A percentile compares a stretch with the other conserved stretches of the same genome.
Conservation (phyloP, 2,113 vertebrate species). For the Cardinalis cardinalis region DNA sequence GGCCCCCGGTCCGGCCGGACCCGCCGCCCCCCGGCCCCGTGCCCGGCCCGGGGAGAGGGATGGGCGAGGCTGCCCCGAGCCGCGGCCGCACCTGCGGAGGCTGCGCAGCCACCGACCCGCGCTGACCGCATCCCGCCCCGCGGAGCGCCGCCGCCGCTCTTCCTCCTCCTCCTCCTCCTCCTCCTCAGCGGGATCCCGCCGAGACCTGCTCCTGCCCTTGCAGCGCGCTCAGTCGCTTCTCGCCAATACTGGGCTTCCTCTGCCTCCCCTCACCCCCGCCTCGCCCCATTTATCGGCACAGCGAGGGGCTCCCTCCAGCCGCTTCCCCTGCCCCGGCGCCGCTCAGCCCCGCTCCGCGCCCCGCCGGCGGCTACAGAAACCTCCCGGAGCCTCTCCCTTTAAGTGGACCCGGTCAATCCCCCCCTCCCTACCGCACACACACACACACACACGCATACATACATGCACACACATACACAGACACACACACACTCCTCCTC, state of each 20-base stretch:
- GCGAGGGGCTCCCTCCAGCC: conserved; percentile 18
- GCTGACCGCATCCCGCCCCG: conserved; percentile 22
- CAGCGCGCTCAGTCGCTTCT: neutral
- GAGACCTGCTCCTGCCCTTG: conserved; percentile 50
- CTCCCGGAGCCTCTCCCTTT: conserved; percentile 59
- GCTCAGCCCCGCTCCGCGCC: conserved; percentile 1
- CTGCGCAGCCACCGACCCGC: neutral
- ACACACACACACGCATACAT: neutral
- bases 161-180: neutral
- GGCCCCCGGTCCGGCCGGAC: neutral
- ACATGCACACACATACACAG: neutral
- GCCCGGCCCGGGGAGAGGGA: neutral
- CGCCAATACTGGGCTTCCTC: neutral
- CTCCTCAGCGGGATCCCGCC: conserved; percentile 48
- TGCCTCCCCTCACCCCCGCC: neutral
- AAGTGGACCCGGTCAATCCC: conserved; percentile 58
- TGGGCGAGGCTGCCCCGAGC: neutral
- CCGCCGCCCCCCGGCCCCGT: neutral
- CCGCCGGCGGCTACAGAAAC: conserved; percentile 26
- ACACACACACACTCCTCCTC: conserved; percentile 31
- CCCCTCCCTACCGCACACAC: conserved; percentile 5
- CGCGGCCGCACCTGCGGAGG: conserved; percentile 18
- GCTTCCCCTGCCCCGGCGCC: conserved; percentile 19
- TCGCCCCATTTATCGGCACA: conserved; percentile 26
- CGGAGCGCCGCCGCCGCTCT: neutral